These are phyloP conservation scores for Zaprionus nigranus DNA, from an alignment of 1,140 invertebrate genomes.

Conservation along the genomic window DNA sequence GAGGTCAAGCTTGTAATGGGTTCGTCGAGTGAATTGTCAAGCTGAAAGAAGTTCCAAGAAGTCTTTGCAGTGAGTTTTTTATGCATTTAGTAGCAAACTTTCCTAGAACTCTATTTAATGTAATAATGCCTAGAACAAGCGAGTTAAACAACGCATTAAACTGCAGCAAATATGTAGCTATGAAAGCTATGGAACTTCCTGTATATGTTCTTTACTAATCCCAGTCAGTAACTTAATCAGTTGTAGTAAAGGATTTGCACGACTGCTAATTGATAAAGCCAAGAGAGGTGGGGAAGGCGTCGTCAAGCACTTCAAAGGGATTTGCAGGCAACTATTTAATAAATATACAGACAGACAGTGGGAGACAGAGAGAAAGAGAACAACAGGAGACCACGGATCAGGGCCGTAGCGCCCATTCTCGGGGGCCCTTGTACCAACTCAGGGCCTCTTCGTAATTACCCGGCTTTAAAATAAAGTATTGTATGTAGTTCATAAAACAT, in stretches of 20 bases:
- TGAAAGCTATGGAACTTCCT: not conserved
- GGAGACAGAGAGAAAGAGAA: not conserved
- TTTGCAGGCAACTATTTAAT: conserved; percentile 58
- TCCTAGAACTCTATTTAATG: not conserved
- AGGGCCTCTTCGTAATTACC: too few species aligned
- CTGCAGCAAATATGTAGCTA: not conserved
- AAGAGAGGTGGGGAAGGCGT: conserved; percentile 1
- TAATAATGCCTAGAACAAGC: not conserved
- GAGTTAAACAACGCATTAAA: not conserved
- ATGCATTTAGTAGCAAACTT: not conserved
- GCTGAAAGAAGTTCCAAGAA: not conserved
- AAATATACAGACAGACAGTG: conserved; percentile 38
- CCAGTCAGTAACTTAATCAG: conserved; percentile 5
- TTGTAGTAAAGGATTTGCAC: conserved; percentile 37
- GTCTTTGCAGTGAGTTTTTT: not conserved
- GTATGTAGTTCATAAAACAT: too few species aligned
- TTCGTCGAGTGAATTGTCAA: not conserved
- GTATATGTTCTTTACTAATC: not conserved
- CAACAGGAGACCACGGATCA: too few species aligned
- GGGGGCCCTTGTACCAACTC: too few species aligned
- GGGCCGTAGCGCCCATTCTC: too few species aligned
- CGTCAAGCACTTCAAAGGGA: conserved; percentile 46
- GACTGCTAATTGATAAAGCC: conserved; percentile 51
- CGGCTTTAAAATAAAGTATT: too few species aligned
- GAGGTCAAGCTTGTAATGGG: conserved; percentile 6